Base-by-base conservation (phyloP, 1,140 invertebrate species). In the Vollenhovia emeryi region DNA sequence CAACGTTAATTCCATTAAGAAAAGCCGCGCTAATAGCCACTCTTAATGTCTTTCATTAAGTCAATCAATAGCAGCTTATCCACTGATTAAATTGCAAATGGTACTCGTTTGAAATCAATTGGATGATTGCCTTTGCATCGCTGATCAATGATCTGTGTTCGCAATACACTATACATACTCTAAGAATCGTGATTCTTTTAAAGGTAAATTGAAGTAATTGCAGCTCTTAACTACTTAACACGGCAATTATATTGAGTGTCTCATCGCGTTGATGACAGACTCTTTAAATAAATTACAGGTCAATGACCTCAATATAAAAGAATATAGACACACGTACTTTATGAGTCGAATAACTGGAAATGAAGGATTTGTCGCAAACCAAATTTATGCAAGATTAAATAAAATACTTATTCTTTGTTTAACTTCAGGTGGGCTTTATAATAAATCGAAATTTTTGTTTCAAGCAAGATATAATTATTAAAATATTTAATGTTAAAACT, bases 81-180 rank as follows among this genome's bases (percentile, higher is more conserved):
- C 36, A 21, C 18, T 45, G 62, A 69, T 80, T n/a, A 75, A 74
- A 84, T 75, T 75, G 80, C 55, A 73, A 18, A 62, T 75, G 27
- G 30, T 33, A 21, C 33, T 62, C 5, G 40, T 84, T 75, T 18
- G 15, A 84, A 75, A 75, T 75, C 8, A 75, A 75, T 84, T 40
- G 80, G n/a, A 75, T 48, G 13, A 74, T 75, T 60, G 27, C 40
- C 13, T n/a, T 33, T 59, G 59, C 24, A 24, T 13, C 13, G 24
- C 7, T 74, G 13, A 60, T 59, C 55, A 30, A 83, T 74, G 55
- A 45, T 48, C n/a, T 7, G 40, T 36, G 52, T 73, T 73, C 40
- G 21, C 18, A 24, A 43, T 24, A 11, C 5, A 2, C 68, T 59
- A n/a, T 7, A 21, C 6, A 55, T n/a, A n/a, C 50, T 60, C 60